Conservation (phyloP, 1,140 invertebrate species). For the Steinernema khuongi region DNA sequence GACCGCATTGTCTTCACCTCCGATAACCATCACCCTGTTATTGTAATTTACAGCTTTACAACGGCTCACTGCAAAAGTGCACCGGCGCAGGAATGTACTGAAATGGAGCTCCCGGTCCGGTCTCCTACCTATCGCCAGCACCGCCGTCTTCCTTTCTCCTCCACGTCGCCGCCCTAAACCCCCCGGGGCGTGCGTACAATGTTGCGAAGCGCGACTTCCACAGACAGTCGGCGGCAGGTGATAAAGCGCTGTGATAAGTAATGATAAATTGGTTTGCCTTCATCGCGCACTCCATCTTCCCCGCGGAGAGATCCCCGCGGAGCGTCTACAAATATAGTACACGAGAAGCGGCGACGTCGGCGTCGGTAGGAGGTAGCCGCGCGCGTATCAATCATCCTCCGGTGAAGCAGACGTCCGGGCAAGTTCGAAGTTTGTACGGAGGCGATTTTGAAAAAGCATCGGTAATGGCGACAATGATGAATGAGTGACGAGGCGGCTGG, state of each 20-base stretch:
- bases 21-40: background rate
- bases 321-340: constrained; percentile 13
- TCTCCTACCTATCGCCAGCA: background rate
- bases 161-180: background rate
- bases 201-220: background rate
- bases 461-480: background rate
- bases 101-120: background rate
- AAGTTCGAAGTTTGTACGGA: background rate
- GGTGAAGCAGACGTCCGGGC: background rate
- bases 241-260: constrained; percentile 15
- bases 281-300: constrained; percentile 16
- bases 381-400: background rate
- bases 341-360: background rate
- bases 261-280: constrained; percentile 11
- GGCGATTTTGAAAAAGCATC: background rate
- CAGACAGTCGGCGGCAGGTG: constrained; percentile 1
- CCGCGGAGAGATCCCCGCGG: background rate
- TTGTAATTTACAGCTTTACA: background rate
- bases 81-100: background rate
- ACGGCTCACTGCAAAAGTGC: no score
- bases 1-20: background rate
- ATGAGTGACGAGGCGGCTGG: background rate
- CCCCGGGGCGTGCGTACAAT: constrained; percentile 9
- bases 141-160: background rate
- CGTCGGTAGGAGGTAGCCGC: background rate